A percentile compares a stretch with the other conserved stretches of the same genome.
These are phyloP conservation scores for Mellilla xanthometata DNA, from an alignment of 2,888 invertebrate genomes.

Conservation along the genomic window DNA sequence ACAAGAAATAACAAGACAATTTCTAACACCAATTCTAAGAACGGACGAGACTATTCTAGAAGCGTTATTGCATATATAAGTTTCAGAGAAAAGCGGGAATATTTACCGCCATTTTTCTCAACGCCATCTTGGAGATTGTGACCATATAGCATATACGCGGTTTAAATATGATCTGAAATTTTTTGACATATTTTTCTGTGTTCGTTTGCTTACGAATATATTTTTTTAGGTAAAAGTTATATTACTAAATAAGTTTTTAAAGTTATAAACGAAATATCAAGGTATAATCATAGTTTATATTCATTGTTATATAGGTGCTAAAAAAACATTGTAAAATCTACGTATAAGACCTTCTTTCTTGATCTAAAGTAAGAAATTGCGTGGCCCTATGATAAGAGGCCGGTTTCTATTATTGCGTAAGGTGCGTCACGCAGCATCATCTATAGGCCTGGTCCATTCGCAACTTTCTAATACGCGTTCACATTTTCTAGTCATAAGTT, in stretches of 20 bases:
- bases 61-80: conserved; percentile 29
- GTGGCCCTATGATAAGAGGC: no score
- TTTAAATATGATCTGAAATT: conserved; percentile 4
- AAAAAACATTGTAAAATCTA: no score
- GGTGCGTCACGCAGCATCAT: conserved; percentile 35
- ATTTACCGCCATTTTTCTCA: conserved; percentile 17
- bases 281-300: no score
- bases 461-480: conserved; percentile 60
- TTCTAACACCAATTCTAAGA: conserved; percentile 14
- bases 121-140: conserved; percentile 18
- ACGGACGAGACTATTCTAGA: conserved; percentile 19
- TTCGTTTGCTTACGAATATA: no score
- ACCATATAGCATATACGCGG: conserved; percentile 15
- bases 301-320: no score
- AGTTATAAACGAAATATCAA: no score
- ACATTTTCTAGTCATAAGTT: conserved; percentile 38
- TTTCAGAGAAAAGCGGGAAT: conserved; percentile 24
- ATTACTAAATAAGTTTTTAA: no score
- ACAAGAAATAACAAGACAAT: conserved; percentile 8
- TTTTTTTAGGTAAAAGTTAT: no score
- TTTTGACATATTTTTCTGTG: no score
- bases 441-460: conserved; percentile 35
- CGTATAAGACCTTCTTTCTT: no score
- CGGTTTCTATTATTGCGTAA: conserved; percentile 22
- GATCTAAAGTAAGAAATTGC: no score